These are phyloP conservation scores for Lasioglossum vierecki DNA, from an alignment of 2,888 invertebrate genomes.

Conservation along the genomic window DNA sequence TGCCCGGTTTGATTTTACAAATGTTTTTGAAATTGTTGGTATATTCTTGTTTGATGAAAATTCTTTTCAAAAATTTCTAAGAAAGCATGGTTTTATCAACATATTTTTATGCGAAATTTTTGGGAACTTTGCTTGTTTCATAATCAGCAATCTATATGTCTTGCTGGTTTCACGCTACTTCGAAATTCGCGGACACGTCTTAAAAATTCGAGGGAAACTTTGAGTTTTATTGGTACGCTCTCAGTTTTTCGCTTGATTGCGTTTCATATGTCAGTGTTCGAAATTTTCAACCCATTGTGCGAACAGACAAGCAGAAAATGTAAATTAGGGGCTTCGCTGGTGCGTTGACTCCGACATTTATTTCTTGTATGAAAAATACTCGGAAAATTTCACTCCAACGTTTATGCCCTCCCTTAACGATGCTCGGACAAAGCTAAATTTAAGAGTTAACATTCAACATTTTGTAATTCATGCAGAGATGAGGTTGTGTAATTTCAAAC, in stretches of 20 bases:
- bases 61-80: neutral
- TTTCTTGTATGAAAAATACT: neutral
- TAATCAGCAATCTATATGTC: neutral
- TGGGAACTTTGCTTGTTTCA: neutral
- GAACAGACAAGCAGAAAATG: neutral
- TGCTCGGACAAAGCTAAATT: neutral
- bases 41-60: neutral
- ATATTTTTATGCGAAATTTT: neutral
- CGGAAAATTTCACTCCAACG: neutral
- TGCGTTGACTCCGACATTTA: neutral
- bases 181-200: conserved; percentile 15
- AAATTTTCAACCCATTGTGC: neutral
- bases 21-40: neutral
- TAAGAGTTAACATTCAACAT: neutral
- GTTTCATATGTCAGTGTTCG: neutral
- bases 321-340: neutral
- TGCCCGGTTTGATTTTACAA: neutral
- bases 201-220: conserved; percentile 27
- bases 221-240: neutral
- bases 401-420: neutral
- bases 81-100: neutral
- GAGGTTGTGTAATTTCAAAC: neutral
- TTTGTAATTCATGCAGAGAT: neutral
- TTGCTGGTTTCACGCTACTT: conserved; percentile 8
- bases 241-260: conserved; percentile 8